Conservation (phyloP, 2,113 vertebrate genomes). For the Muntiacus reevesi region DNA sequence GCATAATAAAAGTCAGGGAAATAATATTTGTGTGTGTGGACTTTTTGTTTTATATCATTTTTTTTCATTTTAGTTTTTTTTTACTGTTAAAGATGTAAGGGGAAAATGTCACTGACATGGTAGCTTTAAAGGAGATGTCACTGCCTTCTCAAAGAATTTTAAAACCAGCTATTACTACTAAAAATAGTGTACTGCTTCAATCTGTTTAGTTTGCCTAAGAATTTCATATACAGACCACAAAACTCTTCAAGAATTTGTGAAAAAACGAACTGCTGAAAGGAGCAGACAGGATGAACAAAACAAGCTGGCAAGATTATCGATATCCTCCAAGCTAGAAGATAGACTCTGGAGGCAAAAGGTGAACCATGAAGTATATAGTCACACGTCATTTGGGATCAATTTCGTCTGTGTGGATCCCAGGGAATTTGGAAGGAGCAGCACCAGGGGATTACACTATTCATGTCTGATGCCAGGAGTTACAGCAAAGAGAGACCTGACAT, state of each 20-base stretch:
- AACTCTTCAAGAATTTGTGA: background rate
- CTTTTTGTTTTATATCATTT: background rate
- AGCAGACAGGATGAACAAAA: background rate
- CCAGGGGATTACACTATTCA: background rate
- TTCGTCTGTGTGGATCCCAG: background rate
- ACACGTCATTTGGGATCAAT: background rate
- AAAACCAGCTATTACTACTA: background rate
- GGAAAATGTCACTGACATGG: background rate
- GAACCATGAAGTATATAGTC: background rate
- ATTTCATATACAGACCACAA: background rate
- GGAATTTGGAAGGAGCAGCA: background rate
- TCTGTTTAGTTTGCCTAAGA: background rate
- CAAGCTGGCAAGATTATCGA: background rate
- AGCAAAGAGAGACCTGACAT: background rate
- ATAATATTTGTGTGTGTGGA: background rate
- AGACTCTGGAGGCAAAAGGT: background rate
- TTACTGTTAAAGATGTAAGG: background rate
- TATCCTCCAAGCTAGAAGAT: background rate
- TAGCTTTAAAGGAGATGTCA: background rate
- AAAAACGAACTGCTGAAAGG: background rate
- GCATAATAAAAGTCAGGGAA: background rate
- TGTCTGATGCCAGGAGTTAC: background rate
- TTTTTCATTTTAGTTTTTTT: background rate
- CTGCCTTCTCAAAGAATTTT: background rate
- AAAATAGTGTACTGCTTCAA: background rate